Base-by-base conservation (phyloP, 1,140 invertebrate species). In the Bombus haemorrhoidalis region DNA sequence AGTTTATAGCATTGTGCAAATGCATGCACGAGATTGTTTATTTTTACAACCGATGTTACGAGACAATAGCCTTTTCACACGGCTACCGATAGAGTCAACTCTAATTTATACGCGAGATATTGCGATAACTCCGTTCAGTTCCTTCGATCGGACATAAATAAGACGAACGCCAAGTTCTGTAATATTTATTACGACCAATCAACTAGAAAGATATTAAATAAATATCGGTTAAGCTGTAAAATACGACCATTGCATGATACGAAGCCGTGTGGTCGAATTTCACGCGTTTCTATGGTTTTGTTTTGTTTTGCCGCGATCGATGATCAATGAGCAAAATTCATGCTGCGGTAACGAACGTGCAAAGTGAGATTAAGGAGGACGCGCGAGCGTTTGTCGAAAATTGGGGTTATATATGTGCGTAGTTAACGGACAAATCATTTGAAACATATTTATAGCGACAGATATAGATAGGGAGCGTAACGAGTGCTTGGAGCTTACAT, bases 361-460 rank as follows among this genome's bases (percentile, higher is more conserved):
- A 73, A 39, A 32, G 28, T n/a, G 81, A 57, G 57, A 82, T 82
- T 75, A 82, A 75, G 41, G n/a, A 39, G 39, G 10, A 28, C 25
- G 72, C 2, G 66, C 15, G 12, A 37, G 32, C 62, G 34, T 57
- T 34, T 4, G 28, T 77, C 73, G 73, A 62, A 76, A 77, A 83
- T 82, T 47, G 80, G 57, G 71, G 53, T 82, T 83, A 43, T 41
- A 71, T 9, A 18, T 64, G 73, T 47, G 32, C 73, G 34, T 77
- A 32, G 62, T 34, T 15, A 12, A 28, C 37, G 37, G n/a, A 62
- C 39, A 79, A 79, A 84, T 78, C 37, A 83, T 77, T 78, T 37
- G 28, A n/a, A 68, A 39, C 15, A 37, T 78, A 78, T 78, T 71
- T 84, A 69, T 59, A 37, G 62, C 37, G 43, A 79, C n/a, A 64